Conservation (phyloP, 2,113 vertebrate species). For the Corythaixoides concolor region DNA sequence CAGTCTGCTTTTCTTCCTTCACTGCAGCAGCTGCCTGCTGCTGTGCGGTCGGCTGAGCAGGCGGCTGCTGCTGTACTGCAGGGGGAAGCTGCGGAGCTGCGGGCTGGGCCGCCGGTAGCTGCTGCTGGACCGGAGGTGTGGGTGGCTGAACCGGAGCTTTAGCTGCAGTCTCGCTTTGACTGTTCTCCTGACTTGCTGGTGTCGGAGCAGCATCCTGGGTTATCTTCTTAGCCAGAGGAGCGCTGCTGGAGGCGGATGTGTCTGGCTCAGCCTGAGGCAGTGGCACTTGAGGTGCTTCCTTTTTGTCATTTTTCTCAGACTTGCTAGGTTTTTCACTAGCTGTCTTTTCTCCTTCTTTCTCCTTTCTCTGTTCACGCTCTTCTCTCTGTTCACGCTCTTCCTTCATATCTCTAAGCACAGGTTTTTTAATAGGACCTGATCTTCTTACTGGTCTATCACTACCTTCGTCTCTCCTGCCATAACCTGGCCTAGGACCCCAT, state of each 20-base stretch:
- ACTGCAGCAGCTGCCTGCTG: not conserved
- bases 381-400: conserved; percentile 94
- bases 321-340: conserved; percentile 79
- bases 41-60: not conserved
- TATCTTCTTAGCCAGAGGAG: conserved; percentile 52
- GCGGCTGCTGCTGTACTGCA: not conserved
- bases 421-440: conserved; percentile 97
- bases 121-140: not conserved
- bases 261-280: conserved; percentile 75
- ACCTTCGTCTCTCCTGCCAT: conserved; percentile 86
- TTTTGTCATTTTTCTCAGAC: conserved; percentile 82
- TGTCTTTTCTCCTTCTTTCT: conserved; percentile 85
- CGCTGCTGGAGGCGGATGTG: not conserved
- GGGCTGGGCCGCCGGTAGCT: conserved; percentile 11
- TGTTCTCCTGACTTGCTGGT: conserved; percentile 27
- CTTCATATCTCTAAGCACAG: conserved; percentile 96
- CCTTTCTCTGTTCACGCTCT: conserved; percentile 91
- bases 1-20: conserved; percentile 86
- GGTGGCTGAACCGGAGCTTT: conserved; percentile 53
- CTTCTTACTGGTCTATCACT: conserved; percentile 88
- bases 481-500: conserved; percentile 89
- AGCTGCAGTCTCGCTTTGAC: conserved; percentile 32
- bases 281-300: conserved; percentile 64
- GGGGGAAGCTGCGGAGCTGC: conserved; percentile 25
- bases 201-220: conserved; percentile 44